Evolutionary conservation across 64 coral and sea anemone species (phyloP).

Genomic region (Catalaphyllia jardinei): DNA sequence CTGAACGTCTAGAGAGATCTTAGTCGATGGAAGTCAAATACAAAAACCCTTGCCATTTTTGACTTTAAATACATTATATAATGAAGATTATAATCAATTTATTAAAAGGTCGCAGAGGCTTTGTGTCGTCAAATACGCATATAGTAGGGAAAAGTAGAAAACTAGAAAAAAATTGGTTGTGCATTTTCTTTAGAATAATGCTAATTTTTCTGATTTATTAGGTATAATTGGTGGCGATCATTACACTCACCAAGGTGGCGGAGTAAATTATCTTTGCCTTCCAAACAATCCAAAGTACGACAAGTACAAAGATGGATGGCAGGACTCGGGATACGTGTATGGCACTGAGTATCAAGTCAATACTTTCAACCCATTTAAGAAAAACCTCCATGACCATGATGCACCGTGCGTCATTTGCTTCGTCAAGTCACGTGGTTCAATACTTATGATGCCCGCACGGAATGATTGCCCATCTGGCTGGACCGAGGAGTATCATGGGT

Average conservation of each 20-base stretch:
- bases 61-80: no score
- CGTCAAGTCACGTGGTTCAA: no score
- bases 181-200: no score
- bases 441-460: no score
- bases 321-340: not conserved
- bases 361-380: constrained; percentile 3
- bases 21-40: no score
- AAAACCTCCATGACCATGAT: not conserved
- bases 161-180: no score
- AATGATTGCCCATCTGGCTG: constrained; percentile 1
- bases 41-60: no score
- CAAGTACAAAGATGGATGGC: not conserved
- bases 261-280: not conserved
- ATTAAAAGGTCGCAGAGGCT: no score
- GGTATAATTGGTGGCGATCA: not conserved
- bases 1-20: no score
- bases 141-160: no score
- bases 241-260: constrained; percentile 5
- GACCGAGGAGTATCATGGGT: constrained; percentile 12
- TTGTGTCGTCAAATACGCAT: no score
- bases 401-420: not conserved
- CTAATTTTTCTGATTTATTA: not conserved
- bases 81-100: no score
- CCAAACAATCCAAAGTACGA: not conserved
- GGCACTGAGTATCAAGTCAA: constrained; percentile 20